Base-by-base conservation (phyloP, 2,888 invertebrate genomes). In the Podotricha telesiphe region DNA sequence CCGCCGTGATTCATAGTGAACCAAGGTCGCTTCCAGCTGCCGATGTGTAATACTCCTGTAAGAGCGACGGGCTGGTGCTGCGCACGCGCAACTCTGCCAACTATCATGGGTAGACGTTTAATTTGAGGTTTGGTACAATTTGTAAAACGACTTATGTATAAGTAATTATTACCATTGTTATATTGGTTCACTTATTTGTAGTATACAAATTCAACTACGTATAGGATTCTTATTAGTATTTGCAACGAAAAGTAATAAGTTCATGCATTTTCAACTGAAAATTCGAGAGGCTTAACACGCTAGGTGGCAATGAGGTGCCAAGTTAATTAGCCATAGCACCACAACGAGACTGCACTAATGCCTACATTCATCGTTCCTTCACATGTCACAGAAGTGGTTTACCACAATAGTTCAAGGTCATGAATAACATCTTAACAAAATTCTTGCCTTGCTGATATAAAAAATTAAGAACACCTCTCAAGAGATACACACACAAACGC, bases 11-110 rank as follows among this genome's bases (percentile, higher is more conserved):
- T 91, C 91, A 79, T 83, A 81, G 70, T 74, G 75, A 84, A 83
- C 84, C 91, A 91, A 91, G 92, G 91, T 90, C 91, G 88, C 85
- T 86, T 87, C 90, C 89, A 85, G 87, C 37, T 37, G 37, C 82
- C 68, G 53, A 65, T 68, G 59, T 74, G 73, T 77, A 73, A 72
- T 77, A 74, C 77, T 84, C 83, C 82, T 80, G 79, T 79, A 53
- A 75, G 72, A 72, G 75, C 73, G 71, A 72, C 75, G 65, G 72
- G 65, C 51, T 34, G 56, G 50, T 53, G 59, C 17, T 45, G 13
- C 45, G 59, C 47, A 47, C 28, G 72, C 75, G 74, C 74, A 74
- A 67, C 69, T 67, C 70, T 19, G 22, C 19, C n/a, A 19, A n/a
- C 13, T 22, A n/a, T 34, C 42, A 34, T 34, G 22, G 37, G 11